phyloP scores from a whole-genome alignment of 2,113 vertebrate genomes.

The Pangasianodon hypophthalmus region DNA sequence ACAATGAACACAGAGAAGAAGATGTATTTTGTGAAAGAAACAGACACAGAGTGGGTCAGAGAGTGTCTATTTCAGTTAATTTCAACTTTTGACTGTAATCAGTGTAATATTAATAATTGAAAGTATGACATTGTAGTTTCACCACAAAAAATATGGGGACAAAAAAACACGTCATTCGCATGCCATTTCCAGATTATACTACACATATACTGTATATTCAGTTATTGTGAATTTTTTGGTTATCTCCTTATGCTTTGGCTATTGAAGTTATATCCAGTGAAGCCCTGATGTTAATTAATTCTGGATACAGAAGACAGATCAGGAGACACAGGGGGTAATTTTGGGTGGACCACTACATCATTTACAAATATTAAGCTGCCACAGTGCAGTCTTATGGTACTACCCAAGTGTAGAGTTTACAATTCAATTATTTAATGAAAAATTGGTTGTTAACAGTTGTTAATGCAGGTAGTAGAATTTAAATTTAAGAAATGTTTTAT shows the following conservation, averaged over 20 bases:
- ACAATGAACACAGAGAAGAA: too few relatives aligned
- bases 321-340: slow-evolving; percentile 14
- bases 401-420: neutral
- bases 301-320: slow-evolving; percentile 1
- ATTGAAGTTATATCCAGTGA: neutral
- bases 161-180: neutral
- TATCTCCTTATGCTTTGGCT: neutral
- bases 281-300: neutral
- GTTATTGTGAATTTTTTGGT: neutral
- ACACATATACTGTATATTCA: neutral
- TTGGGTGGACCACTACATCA: neutral
- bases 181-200: neutral
- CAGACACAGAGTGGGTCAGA: too few relatives aligned
- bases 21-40: too few relatives aligned
- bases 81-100: too few relatives aligned
- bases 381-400: neutral
- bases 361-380: neutral
- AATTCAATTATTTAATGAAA: neutral
- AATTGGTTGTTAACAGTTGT: neutral
- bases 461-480: neutral
- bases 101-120: too few relatives aligned
- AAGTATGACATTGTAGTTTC: too few relatives aligned
- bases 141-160: neutral
- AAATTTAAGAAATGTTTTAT: neutral
- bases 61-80: too few relatives aligned